Conservation (phyloP, 1,140 invertebrate genomes). For the Pentalonia nigronervosa region DNA sequence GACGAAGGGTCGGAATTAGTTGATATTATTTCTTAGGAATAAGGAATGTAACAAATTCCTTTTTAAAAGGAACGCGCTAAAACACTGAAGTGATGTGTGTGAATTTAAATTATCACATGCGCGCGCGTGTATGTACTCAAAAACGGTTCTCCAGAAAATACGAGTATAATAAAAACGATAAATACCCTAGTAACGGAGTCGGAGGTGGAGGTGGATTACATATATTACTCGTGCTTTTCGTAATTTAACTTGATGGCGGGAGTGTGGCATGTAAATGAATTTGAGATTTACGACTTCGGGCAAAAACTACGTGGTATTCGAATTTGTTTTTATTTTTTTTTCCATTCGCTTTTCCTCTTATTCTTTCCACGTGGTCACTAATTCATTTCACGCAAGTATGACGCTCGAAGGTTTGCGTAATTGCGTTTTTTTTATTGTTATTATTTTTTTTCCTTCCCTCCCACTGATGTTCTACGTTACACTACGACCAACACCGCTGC, state of each 20-base stretch:
- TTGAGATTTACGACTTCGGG: not conserved
- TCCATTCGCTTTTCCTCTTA: not conserved
- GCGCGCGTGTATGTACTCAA: not conserved
- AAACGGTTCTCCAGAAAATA: not conserved
- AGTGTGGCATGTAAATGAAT: not conserved
- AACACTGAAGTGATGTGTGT: not conserved
- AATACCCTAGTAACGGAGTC: not conserved
- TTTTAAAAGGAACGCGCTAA: not conserved
- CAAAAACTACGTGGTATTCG: not conserved
- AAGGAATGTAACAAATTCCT: not conserved
- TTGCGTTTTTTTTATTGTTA: not conserved
- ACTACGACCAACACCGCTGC: not conserved
- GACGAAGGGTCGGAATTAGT: not conserved
- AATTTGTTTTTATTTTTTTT: not conserved
- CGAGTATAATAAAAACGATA: not conserved
- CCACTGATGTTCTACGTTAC: not conserved
- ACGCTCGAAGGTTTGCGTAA: not conserved
- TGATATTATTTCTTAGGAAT: not conserved
- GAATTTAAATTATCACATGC: not conserved
- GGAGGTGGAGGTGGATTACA: not conserved
- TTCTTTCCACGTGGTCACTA: not conserved
- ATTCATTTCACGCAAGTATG: not conserved
- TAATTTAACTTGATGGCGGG: not conserved
- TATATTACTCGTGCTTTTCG: slow-evolving; percentile 7
- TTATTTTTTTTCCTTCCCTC: not conserved